Conservation (phyloP, 2,113 vertebrate species). For the Onychostoma macrolepis region DNA sequence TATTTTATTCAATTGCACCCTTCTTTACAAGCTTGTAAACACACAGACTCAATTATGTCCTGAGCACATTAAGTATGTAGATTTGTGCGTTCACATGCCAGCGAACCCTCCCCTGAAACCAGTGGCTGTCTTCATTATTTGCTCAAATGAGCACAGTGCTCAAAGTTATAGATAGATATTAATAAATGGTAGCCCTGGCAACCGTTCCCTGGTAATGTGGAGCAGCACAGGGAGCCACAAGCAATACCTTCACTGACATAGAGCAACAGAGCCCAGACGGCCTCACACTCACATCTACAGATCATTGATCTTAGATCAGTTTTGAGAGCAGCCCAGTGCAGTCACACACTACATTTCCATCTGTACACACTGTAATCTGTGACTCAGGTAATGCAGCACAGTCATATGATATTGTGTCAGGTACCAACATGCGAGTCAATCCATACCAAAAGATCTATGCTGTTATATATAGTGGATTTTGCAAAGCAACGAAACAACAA, state of each 20-base stretch:
- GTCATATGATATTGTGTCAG: not conserved
- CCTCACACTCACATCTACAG: constrained; percentile 48
- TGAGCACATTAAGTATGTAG: not conserved
- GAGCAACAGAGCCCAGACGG: constrained; percentile 52
- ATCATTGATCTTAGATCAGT: constrained; percentile 26
- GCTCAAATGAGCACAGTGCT: constrained; percentile 61
- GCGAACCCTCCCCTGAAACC: constrained; percentile 42
- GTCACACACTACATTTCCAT: constrained; percentile 13
- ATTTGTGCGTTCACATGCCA: constrained; percentile 41
- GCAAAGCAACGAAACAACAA: not conserved
- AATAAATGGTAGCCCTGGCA: constrained; percentile 82
- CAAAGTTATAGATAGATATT: constrained; percentile 77
- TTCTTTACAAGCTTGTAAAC: constrained; percentile 1
- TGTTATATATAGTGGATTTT: not conserved
- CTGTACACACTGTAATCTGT: not conserved
- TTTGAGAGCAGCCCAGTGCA: not conserved
- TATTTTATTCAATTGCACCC: not conserved
- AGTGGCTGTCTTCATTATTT: constrained; percentile 56
- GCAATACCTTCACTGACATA: constrained; percentile 43
- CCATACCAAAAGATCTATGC: not conserved
- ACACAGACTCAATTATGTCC: constrained; percentile 24
- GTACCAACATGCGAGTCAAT: not conserved
- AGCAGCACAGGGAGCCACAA: constrained; percentile 59
- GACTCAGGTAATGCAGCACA: constrained; percentile 4
- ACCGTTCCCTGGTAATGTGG: constrained; percentile 67